Evolutionary conservation across 2,113 vertebrate genomes (phyloP).

Genomic region (Chunga burmeisteri): DNA sequence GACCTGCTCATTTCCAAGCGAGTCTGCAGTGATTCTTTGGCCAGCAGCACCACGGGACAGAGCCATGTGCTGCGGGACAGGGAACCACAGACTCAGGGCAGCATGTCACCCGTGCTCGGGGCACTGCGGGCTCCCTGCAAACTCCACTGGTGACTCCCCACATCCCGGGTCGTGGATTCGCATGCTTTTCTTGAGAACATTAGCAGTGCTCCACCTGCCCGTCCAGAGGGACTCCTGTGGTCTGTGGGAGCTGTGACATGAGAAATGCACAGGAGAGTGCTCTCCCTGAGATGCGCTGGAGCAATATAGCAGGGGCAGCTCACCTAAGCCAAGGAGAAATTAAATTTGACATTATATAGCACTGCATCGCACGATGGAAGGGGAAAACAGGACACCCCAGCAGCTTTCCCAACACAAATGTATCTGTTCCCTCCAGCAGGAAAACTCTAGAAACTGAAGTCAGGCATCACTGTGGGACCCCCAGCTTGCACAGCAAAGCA

Average conservation of each 20-base stretch:
- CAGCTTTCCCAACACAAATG: not conserved
- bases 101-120: rapidly evolving
- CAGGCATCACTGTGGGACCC: not conserved
- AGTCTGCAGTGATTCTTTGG: not conserved
- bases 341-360: not conserved
- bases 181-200: no score
- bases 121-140: not conserved
- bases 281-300: not conserved
- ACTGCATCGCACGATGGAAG: not conserved
- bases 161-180: rapidly evolving
- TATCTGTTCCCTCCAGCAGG: not conserved
- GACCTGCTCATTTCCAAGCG: rapidly evolving
- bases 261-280: not conserved
- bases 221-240: rapidly evolving
- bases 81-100: not conserved
- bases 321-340: not conserved
- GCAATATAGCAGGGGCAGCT: not conserved
- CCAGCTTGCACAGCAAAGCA: not conserved
- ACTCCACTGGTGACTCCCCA: not conserved
- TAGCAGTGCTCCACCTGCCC: not conserved
- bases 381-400: not conserved
- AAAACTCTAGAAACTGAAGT: not conserved
- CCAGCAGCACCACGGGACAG: not conserved
- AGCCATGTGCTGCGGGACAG: not conserved
- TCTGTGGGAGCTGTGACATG: rapidly evolving